Percentiles rank a stretch among this genome's conserved stretches.
phyloP scores from a whole-genome alignment of 1,140 invertebrate genomes.

The Protaetia brevitarsis region DNA sequence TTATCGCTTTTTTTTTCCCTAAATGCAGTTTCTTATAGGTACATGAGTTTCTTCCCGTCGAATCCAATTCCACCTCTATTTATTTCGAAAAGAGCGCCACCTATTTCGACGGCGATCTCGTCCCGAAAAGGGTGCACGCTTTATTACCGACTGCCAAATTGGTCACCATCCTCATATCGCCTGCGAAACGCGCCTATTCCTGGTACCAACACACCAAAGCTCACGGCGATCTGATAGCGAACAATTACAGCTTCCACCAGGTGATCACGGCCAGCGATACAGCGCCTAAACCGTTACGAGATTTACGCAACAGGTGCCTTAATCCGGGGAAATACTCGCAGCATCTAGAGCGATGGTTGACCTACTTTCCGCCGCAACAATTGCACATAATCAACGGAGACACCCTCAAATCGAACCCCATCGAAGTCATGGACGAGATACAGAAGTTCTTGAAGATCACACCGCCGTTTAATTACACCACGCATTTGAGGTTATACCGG shows the following conservation, averaged over 20 bases:
- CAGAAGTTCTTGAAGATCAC: conserved; percentile 92
- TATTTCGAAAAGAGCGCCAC: conserved; percentile 97
- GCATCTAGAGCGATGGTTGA: conserved; percentile 93
- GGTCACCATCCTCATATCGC: conserved; percentile 92
- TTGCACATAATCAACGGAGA: conserved; percentile 94
- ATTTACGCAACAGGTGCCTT: conserved; percentile 81
- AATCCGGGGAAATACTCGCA: conserved; percentile 95
- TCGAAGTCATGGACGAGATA: conserved; percentile 85
- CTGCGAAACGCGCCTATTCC: conserved; percentile 93
- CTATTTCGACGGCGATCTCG: conserved; percentile 96
- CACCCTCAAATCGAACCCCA: conserved; percentile 82
- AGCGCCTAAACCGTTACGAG: conserved; percentile 77
- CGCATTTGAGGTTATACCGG: conserved; percentile 68
- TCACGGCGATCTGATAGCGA: conserved; percentile 85
- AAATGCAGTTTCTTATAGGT: conserved; percentile 58
- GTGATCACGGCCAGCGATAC: conserved; percentile 88
- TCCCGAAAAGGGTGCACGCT: conserved; percentile 84
- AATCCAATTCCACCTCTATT: conserved; percentile 65
- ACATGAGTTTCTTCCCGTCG: conserved; percentile 91
- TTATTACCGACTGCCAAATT: conserved; percentile 90
- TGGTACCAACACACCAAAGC: conserved; percentile 98
- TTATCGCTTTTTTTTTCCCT: conserved; percentile 1
- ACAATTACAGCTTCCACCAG: conserved; percentile 91
- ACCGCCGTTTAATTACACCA: conserved; percentile 84
- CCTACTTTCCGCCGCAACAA: conserved; percentile 86